Evolutionary conservation across 2,113 vertebrate species (phyloP).

Genomic region (rabbit (Oryctolagus cuniculus)): mOryCun1.1 NC_091443.1:75251001-75251500

Average conservation of each 20-base stretch:
- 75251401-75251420: neutral
- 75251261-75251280: neutral
- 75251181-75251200: conserved; percentile 21
- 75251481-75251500: neutral
- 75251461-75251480: neutral
- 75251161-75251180: neutral
- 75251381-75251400: neutral
- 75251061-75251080: neutral
- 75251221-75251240: neutral
- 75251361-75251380: neutral
- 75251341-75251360: neutral
- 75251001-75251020: neutral
- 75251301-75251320: neutral
- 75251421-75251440: neutral
- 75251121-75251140: neutral
- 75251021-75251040: neutral
- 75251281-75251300: neutral
- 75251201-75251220: neutral
- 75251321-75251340: neutral
- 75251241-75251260: conserved; percentile 28
- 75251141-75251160: neutral
- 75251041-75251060: neutral
- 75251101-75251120: conserved; percentile 7
- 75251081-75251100: neutral
- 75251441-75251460: neutral